Evolutionary conservation across 2,888 invertebrate genomes (phyloP).

Genomic region (Luperina testacea): DNA sequence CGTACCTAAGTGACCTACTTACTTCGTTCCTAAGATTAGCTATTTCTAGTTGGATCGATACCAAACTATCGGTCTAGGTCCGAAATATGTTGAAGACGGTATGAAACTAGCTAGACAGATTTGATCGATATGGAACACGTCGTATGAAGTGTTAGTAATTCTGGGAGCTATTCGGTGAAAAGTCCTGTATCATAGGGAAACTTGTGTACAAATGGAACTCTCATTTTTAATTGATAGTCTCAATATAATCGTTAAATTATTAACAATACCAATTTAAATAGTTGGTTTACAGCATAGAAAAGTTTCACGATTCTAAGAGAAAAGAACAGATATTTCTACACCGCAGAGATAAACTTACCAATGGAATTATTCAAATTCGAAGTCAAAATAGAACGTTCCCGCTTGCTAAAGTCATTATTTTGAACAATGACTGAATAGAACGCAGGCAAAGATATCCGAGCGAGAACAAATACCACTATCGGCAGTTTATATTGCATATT

Average conservation of each 20-base stretch:
- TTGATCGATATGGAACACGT: conserved; percentile 14
- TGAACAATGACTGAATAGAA: conserved; percentile 42
- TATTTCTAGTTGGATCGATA: neutral
- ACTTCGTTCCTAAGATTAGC: neutral
- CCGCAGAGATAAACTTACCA: neutral
- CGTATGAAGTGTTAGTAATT: neutral
- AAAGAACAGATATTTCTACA: neutral
- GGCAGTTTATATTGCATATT: conserved; percentile 34
- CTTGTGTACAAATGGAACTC: conserved; percentile 25
- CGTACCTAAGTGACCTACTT: neutral
- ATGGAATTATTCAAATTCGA: conserved; percentile 1
- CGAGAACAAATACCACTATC: conserved; percentile 23
- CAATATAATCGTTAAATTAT: conserved; percentile 30
- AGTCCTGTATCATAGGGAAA: neutral
- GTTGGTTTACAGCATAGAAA: neutral
- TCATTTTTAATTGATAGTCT: conserved; percentile 40
- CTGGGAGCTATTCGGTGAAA: conserved; percentile 12
- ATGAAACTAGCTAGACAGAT: conserved; percentile 1
- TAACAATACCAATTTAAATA: neutral
- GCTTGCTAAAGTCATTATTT: conserved; percentile 43
- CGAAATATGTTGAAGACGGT: neutral
- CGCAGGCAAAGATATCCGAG: conserved; percentile 26
- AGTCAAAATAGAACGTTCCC: conserved; percentile 24
- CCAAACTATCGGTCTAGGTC: neutral
- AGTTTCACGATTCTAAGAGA: neutral